Conservation (phyloP, 2,888 invertebrate species). For the Chrysomela aeneicollis region DNA sequence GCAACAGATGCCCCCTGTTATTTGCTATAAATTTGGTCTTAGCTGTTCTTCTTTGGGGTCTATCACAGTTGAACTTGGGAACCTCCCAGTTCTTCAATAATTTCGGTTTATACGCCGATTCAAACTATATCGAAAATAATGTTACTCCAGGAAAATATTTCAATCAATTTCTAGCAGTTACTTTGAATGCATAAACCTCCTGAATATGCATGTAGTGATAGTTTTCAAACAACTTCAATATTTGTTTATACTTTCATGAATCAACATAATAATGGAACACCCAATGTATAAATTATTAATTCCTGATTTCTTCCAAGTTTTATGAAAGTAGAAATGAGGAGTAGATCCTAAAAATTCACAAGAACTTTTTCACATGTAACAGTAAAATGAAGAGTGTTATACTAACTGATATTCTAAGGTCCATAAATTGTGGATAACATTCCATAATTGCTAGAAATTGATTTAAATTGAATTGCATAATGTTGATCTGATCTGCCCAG, state of each 20-base stretch:
- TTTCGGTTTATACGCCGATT: constrained; percentile 68
- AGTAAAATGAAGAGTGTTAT: too few species aligned
- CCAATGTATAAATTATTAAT: too few species aligned
- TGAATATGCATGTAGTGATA: too few species aligned
- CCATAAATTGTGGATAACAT: background rate
- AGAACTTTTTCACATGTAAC: too few species aligned
- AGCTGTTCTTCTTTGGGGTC: constrained; percentile 61
- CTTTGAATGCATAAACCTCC: too few species aligned
- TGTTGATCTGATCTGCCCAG: background rate
- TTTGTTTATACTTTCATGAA: too few species aligned
- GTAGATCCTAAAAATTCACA: too few species aligned
- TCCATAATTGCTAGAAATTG: background rate
- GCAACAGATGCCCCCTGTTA: constrained; percentile 71
- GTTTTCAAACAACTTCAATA: too few species aligned
- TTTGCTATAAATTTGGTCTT: constrained; percentile 68
- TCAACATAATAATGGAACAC: too few species aligned
- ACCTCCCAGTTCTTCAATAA: constrained; percentile 74
- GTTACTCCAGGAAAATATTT: background rate
- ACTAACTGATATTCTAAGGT: too few species aligned
- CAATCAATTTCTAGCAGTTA: constrained; percentile 4
- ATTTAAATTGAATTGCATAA: background rate
- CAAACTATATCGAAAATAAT: constrained; percentile 59
- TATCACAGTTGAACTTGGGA: constrained; percentile 69
- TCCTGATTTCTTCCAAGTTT: too few species aligned
- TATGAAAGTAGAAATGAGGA: too few species aligned